Conservation (phyloP, 2,888 invertebrate genomes). For the Bimastos eiseni region DNA sequence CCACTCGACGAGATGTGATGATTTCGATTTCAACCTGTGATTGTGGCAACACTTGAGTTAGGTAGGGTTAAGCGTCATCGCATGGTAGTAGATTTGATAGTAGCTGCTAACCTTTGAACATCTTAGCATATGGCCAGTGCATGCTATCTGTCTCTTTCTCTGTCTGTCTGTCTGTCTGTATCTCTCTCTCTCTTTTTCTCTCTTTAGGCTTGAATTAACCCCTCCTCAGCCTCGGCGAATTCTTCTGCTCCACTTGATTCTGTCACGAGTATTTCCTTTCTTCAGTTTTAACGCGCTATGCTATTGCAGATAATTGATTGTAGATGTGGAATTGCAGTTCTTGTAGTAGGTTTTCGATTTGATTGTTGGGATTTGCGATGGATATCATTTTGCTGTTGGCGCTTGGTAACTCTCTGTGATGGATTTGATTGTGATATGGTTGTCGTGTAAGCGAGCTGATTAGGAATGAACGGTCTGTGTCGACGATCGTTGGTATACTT, state of each 20-base stretch:
- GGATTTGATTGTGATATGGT: neutral
- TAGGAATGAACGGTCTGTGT: neutral
- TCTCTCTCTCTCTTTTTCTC: no score
- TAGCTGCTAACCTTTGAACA: neutral
- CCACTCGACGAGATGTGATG: neutral
- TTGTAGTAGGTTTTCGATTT: neutral
- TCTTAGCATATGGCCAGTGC: neutral
- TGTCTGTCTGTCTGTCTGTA: no score
- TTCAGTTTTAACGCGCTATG: no score
- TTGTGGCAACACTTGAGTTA: neutral
- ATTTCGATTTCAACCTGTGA: slow-evolving; percentile 1
- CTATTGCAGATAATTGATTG: neutral
- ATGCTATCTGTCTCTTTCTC: no score
- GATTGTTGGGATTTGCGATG: neutral
- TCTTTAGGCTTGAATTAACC: no score
- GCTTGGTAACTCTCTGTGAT: neutral
- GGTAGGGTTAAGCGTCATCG: neutral
- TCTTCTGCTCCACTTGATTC: no score
- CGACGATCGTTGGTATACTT: neutral
- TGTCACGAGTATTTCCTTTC: no score
- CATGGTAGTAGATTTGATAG: neutral
- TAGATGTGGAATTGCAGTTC: neutral
- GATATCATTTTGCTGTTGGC: neutral
- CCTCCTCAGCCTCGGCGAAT: no score
- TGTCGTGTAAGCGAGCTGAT: neutral